Evolutionary conservation across 2,113 vertebrate species (phyloP).

Genomic region (Proteles cristata): DNA sequence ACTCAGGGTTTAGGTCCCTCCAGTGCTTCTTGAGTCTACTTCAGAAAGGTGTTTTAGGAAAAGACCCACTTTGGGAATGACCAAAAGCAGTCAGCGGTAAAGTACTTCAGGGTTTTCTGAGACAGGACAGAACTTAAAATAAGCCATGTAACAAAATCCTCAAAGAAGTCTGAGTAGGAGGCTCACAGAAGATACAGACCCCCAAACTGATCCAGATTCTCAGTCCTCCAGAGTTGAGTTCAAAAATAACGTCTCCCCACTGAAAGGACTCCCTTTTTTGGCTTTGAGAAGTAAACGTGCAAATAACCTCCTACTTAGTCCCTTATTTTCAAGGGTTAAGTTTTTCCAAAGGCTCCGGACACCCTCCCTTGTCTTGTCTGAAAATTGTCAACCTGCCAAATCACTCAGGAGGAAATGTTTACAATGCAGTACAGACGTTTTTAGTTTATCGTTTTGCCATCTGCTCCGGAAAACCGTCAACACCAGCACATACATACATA

Average conservation of each 20-base stretch:
- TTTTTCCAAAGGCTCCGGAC: constrained; percentile 13
- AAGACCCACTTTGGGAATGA: neutral
- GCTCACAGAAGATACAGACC: neutral
- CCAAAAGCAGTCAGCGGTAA: neutral
- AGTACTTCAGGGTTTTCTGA: constrained; percentile 17
- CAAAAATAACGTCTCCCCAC: neutral
- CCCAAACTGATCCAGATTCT: neutral
- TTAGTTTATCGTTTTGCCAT: constrained; percentile 65
- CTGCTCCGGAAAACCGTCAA: constrained; percentile 51
- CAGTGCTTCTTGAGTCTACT: neutral
- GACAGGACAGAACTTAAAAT: neutral
- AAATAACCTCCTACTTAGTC: neutral
- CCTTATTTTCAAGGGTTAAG: constrained; percentile 40
- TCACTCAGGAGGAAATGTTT: constrained; percentile 58
- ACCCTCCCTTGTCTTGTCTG: constrained; percentile 3
- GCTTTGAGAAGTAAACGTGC: constrained; percentile 13
- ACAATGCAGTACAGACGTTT: neutral
- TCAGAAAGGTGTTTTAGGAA: neutral
- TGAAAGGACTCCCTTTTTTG: neutral
- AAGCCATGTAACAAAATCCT: neutral
- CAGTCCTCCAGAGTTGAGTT: neutral
- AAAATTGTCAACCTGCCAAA: constrained; percentile 58
- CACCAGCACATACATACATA: neutral
- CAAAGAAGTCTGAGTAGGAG: neutral
- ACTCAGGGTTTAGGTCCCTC: neutral